Evolutionary conservation across 2,113 vertebrate species (phyloP).

Genomic region (Excalfactoria chinensis): DNA sequence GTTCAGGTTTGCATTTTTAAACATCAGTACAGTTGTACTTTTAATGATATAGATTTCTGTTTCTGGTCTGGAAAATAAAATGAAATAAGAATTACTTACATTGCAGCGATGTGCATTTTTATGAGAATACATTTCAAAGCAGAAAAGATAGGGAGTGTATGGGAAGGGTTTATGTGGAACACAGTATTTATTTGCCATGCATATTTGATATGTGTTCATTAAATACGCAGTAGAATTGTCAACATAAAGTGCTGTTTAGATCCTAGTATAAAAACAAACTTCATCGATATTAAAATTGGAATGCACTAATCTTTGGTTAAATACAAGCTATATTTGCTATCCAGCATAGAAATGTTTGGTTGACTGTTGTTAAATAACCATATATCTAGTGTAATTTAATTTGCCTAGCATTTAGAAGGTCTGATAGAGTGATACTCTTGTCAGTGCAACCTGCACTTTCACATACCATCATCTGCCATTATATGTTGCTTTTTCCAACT

Average conservation of each 20-base stretch:
- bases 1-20: constrained; percentile 54
- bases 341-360: constrained; percentile 72
- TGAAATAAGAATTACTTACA: constrained; percentile 70
- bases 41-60: constrained; percentile 50
- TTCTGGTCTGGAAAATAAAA: constrained; percentile 55
- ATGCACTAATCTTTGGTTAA: constrained; percentile 77
- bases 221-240: constrained; percentile 82
- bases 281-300: constrained; percentile 62
- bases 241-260: constrained; percentile 82
- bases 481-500: constrained; percentile 1
- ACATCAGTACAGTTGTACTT: not conserved
- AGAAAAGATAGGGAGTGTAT: constrained; percentile 40
- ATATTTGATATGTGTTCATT: constrained; percentile 83
- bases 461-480: constrained; percentile 18
- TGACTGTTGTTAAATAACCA: constrained; percentile 76
- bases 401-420: constrained; percentile 69
- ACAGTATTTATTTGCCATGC: constrained; percentile 82
- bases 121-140: constrained; percentile 69
- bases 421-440: constrained; percentile 42
- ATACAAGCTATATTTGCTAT: constrained; percentile 76
- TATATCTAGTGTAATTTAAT: constrained; percentile 80
- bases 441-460: constrained; percentile 41
- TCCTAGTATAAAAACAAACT: constrained; percentile 78
- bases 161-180: constrained; percentile 71
- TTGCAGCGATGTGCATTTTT: constrained; percentile 66